These are phyloP conservation scores for Ectemnius continuus DNA, from an alignment of 2,888 invertebrate species.

Conservation along the genomic window DNA sequence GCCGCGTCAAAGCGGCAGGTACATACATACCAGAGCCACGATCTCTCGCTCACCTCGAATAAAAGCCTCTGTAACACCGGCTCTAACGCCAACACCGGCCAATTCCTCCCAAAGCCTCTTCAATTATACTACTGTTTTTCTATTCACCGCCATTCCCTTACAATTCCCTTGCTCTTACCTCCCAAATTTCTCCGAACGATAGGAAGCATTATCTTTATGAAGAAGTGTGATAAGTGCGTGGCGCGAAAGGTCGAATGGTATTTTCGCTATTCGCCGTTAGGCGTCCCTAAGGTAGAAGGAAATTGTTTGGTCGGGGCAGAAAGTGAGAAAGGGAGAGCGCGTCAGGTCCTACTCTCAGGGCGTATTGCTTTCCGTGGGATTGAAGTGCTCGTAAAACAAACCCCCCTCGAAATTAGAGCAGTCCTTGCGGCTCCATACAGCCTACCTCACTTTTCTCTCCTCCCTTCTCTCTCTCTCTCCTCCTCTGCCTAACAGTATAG, in stretches of 20 bases:
- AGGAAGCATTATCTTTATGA: too few relatives aligned
- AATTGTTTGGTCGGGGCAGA: conserved; percentile 43
- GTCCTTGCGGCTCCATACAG: conserved; percentile 58
- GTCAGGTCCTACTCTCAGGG: conserved; percentile 66
- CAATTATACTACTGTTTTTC: too few relatives aligned
- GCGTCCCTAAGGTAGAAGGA: conserved; percentile 26
- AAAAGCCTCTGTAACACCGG: too few relatives aligned
- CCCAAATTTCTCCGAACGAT: too few relatives aligned
- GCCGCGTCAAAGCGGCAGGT: conserved; percentile 26
- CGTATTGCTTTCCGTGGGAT: conserved; percentile 69
- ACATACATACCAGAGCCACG: neutral
- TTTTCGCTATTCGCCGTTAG: conserved; percentile 43
- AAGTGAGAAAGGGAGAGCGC: conserved; percentile 28
- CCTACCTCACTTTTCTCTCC: conserved; percentile 14
- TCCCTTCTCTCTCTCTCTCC: too few relatives aligned
- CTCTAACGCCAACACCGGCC: too few relatives aligned
- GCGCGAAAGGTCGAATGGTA: conserved; percentile 34
- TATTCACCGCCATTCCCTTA: too few relatives aligned
- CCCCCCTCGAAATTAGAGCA: conserved; percentile 71
- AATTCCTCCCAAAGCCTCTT: too few relatives aligned
- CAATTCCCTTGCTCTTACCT: too few relatives aligned
- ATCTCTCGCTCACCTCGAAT: too few relatives aligned
- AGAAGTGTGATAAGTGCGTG: neutral
- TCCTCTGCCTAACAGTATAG: too few relatives aligned
- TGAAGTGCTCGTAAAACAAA: conserved; percentile 72